phyloP scores from a whole-genome alignment of 2,113 vertebrate genomes.

The Bubo blakistoni region DNA sequence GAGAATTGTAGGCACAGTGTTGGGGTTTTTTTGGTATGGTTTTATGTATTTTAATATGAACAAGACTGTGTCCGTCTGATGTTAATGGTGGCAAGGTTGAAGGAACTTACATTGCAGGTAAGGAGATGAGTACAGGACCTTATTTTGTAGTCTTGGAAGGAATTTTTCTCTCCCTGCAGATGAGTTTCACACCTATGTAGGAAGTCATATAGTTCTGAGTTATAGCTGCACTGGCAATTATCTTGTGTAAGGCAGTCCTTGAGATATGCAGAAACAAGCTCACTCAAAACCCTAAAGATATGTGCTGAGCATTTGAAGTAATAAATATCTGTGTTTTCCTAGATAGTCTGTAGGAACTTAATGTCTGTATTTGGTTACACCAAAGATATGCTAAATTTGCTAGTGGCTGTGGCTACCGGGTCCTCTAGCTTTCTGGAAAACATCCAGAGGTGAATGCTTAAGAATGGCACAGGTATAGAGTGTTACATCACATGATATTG shows the following conservation, averaged over 20 bases:
- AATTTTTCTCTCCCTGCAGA: not conserved
- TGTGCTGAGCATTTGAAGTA: not conserved
- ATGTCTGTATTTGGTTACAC: not conserved
- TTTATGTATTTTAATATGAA: not conserved
- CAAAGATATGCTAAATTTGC: not conserved
- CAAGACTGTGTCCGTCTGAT: not conserved
- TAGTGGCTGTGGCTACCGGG: not conserved
- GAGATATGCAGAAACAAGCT: not conserved
- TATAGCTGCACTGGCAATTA: not conserved
- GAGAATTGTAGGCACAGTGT: not conserved
- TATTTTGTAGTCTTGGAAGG: not conserved
- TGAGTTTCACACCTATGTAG: not conserved
- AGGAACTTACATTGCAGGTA: not conserved
- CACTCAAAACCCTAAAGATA: not conserved
- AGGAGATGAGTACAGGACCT: not conserved
- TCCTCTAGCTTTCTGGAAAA: not conserved
- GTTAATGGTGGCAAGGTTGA: not conserved
- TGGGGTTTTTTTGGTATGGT: rapidly evolving
- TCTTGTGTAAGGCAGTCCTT: not conserved
- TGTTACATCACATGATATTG: not conserved
- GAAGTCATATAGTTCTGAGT: not conserved
- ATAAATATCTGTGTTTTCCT: not conserved
- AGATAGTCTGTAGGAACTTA: not conserved
- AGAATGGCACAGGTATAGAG: not conserved
- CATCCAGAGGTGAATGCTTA: not conserved